Evolutionary conservation across 2,888 invertebrate genomes (phyloP).

Genomic region (Polydrusus pterygomalis): DNA sequence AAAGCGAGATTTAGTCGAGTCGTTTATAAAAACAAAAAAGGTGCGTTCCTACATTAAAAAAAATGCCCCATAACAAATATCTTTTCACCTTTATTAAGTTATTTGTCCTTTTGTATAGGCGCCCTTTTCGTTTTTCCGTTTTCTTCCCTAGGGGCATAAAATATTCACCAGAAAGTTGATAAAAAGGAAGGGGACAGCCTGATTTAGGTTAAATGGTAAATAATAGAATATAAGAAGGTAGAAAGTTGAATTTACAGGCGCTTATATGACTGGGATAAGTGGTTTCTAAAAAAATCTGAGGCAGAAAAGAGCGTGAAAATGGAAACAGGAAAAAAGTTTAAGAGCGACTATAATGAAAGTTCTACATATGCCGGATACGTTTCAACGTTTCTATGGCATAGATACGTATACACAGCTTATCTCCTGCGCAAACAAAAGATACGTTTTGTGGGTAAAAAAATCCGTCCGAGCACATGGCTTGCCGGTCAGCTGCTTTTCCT

Average conservation of each 20-base stretch:
- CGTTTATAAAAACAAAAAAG: not conserved
- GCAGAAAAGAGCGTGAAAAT: not conserved
- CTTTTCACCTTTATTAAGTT: constrained; percentile 42
- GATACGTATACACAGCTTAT: too few relatives aligned
- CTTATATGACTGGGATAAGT: constrained; percentile 11
- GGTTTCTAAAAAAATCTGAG: not conserved
- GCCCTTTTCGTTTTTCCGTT: constrained; percentile 43
- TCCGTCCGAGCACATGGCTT: too few relatives aligned
- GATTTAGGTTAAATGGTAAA: constrained; percentile 51
- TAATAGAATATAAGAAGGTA: constrained; percentile 38
- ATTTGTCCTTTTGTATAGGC: constrained; percentile 55
- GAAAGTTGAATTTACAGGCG: constrained; percentile 17
- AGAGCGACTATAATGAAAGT: not conserved
- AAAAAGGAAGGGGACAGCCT: constrained; percentile 40
- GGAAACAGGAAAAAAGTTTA: not conserved
- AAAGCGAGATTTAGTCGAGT: too few relatives aligned
- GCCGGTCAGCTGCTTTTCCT: too few relatives aligned
- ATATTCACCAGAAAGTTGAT: constrained; percentile 46
- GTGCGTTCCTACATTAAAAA: not conserved
- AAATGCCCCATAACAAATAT: constrained; percentile 37
- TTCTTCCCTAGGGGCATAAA: constrained; percentile 43
- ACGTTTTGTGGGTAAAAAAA: too few relatives aligned
- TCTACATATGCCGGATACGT: too few relatives aligned
- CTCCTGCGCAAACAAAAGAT: too few relatives aligned
- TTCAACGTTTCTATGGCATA: too few relatives aligned